These are phyloP conservation scores for Phrynocephalus versicolor DNA, from an alignment of 2,113 vertebrate genomes.

Conservation along the genomic window DNA sequence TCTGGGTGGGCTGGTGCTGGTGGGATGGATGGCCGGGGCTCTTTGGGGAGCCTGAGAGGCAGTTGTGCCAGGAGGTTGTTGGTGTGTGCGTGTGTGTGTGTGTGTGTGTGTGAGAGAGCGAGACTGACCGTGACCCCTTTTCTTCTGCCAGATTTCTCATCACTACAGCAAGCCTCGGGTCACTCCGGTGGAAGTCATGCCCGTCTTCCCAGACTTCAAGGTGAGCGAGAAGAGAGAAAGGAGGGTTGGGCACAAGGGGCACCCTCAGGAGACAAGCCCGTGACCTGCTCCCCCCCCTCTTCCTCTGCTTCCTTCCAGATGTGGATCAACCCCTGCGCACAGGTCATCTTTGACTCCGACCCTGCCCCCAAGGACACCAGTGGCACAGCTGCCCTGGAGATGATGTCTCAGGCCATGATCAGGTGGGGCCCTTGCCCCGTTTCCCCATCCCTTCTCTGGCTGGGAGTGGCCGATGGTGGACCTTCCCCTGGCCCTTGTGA, in stretches of 20 bases:
- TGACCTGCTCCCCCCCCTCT: not conserved
- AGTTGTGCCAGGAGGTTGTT: too few relatives aligned
- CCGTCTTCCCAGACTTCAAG: constrained; percentile 94
- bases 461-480: too few relatives aligned
- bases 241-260: too few relatives aligned
- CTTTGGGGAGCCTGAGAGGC: not conserved
- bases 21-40: too few relatives aligned
- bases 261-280: too few relatives aligned
- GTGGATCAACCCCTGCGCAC: constrained; percentile 97
- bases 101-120: not conserved
- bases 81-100: too few relatives aligned
- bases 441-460: not conserved
- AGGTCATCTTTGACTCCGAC: constrained; percentile 95
- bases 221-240: constrained; percentile 63
- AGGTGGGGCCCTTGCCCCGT: constrained; percentile 69
- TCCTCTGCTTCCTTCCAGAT: constrained; percentile 72
- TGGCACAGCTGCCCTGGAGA: constrained; percentile 82
- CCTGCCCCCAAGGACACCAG: constrained; percentile 90
- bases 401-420: constrained; percentile 98
- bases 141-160: constrained; percentile 78
- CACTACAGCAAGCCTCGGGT: constrained; percentile 95
- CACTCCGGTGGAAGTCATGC: constrained; percentile 89
- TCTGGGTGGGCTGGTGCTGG: too few relatives aligned
- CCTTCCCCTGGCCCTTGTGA: too few relatives aligned
- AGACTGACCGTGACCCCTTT: not conserved